These are phyloP conservation scores for Bimastos eiseni DNA, from an alignment of 2,888 invertebrate genomes.

Conservation along the genomic window DNA sequence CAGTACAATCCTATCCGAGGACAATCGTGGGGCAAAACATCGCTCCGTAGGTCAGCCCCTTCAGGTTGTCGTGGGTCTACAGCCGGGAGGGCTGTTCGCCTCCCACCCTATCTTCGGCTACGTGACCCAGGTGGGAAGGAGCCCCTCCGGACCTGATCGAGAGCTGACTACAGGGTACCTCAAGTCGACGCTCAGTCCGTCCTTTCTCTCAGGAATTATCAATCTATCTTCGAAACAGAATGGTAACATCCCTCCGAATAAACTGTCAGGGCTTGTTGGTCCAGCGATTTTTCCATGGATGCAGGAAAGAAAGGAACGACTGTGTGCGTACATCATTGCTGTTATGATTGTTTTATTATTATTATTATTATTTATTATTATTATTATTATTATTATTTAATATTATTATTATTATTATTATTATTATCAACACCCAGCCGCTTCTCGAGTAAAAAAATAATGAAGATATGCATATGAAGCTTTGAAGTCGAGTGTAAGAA, in stretches of 20 bases:
- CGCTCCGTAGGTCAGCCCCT: background rate
- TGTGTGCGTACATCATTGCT: conserved; percentile 41
- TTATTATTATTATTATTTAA: background rate
- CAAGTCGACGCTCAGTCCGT: conserved; percentile 36
- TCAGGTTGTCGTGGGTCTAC: background rate
- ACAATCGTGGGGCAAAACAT: background rate
- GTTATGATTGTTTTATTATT: background rate
- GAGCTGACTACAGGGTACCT: conserved; percentile 31
- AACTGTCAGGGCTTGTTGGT: background rate
- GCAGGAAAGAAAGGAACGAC: conserved; percentile 55
- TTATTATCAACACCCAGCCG: background rate
- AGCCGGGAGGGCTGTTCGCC: background rate
- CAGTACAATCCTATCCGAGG: conserved; percentile 26
- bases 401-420: background rate
- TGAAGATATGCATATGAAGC: too few species aligned
- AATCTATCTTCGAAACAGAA: conserved; percentile 35
- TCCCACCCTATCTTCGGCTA: conserved; percentile 1
- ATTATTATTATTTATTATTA: background rate
- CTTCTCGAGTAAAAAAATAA: too few species aligned
- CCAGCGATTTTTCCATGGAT: conserved; percentile 52
- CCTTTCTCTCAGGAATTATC: conserved; percentile 7
- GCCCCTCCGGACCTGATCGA: background rate
- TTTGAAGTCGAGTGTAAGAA: too few species aligned
- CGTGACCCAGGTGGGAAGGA: background rate
- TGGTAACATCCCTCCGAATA: background rate